Evolutionary conservation across 2,797 vertebrate species (phyloP).

Genomic region (Sciurus carolinensis): DNA sequence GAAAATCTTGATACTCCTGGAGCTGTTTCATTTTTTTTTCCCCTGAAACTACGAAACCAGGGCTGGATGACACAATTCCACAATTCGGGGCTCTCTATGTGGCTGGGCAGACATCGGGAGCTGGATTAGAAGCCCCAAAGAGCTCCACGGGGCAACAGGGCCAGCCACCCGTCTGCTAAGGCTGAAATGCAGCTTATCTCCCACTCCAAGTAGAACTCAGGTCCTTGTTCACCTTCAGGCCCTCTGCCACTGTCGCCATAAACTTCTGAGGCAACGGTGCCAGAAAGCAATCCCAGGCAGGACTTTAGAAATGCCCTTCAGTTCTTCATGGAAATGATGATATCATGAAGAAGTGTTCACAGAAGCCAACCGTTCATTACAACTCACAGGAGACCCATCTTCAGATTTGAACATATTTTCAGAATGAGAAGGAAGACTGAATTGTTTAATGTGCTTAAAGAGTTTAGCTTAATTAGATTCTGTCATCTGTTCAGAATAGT

Average conservation of each 20-base stretch:
- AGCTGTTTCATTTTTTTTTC: background rate
- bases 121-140: background rate
- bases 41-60: background rate
- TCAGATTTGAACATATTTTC: background rate
- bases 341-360: background rate
- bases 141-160: fast-evolving
- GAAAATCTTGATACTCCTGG: background rate
- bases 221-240: background rate
- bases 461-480: conserved; percentile 55
- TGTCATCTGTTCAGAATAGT: conserved; percentile 53
- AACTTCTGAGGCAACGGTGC: background rate
- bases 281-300: background rate
- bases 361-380: background rate
- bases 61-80: no score
- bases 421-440: background rate
- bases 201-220: background rate
- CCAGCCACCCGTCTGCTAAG: background rate
- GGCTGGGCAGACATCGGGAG: no score
- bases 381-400: background rate
- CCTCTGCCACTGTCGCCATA: background rate
- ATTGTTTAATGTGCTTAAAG: conserved; percentile 35
- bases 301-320: background rate
- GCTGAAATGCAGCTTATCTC: background rate
- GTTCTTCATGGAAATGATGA: conserved; percentile 13
- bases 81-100: fast-evolving